These are phyloP conservation scores for Temnothorax ravouxi DNA, from an alignment of 2,888 invertebrate species.

Conservation along the genomic window DNA sequence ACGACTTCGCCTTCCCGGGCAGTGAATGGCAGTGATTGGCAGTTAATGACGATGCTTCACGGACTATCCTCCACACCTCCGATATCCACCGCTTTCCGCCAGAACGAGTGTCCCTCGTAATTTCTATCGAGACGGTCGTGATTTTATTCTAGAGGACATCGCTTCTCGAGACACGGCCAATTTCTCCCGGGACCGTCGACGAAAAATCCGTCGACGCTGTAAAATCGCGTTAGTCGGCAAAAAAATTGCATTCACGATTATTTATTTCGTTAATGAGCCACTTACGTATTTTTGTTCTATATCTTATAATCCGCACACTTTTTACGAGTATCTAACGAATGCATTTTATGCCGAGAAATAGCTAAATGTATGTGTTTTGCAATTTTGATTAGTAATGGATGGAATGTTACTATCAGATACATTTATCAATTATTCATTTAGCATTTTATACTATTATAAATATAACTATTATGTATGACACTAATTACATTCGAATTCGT, in stretches of 20 bases:
- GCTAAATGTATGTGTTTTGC: neutral
- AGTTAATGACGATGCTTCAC: conserved; percentile 82
- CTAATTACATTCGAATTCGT: neutral
- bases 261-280: conserved; percentile 38
- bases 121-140: conserved; percentile 72
- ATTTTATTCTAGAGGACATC: conserved; percentile 74
- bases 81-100: conserved; percentile 68
- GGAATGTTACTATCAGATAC: neutral
- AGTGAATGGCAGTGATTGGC: conserved; percentile 83
- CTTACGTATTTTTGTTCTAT: neutral
- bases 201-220: conserved; percentile 34
- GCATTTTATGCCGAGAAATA: neutral
- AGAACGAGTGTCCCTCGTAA: conserved; percentile 69
- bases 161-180: conserved; percentile 62
- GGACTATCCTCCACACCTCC: conserved; percentile 70
- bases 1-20: conserved; percentile 63
- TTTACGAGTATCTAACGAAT: neutral
- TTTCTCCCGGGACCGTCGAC: conserved; percentile 56
- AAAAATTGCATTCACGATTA: conserved; percentile 28
- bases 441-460: neutral
- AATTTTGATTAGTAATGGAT: neutral
- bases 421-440: neutral
- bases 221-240: conserved; percentile 19
- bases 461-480: neutral
- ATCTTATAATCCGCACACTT: neutral